Base-by-base conservation (phyloP, 2,797 vertebrate genomes). In the Choloepus didactylus region DNA sequence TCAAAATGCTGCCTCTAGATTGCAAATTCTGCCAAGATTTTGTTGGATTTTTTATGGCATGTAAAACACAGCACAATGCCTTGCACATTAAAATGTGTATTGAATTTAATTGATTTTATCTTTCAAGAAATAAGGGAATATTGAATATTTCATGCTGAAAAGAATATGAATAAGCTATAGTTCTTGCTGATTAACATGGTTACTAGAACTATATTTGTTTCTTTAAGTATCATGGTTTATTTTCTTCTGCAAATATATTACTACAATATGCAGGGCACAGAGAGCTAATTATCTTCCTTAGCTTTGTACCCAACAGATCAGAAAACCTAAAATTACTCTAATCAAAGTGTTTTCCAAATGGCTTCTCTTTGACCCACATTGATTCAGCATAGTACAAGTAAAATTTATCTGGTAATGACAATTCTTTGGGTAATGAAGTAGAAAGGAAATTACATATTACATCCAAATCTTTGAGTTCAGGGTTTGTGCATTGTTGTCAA, bases 241-340 rank as follows among this genome's bases (percentile, higher is more conserved):
- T 90, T 87, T 66, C 27, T 19, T 93, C 75, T 83, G 81, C 3
- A 83, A 91, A 64, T 95, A n/a, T 59, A 41, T 69, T 66, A 6
- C 18, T 69, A 64, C 3, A 25, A 31, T 80, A 14, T 23, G 27
- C 10, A 89, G 31, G n/a, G 5, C 29, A 38, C 27, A n/a, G 2
- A 62, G 2, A 62, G 27, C 49, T 85, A 85, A 84, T 64, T 66
- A 66, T 51, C 12, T 77, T 82, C n/a, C 44, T 56, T 91, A 59
- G 6, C 41, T 90, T 66, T 25, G 10, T 77, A 41, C 14, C 10
- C 56, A 46, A 2, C 15, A 67, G 25, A 64, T 67, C 27, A 62
- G 31, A 66, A 73, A 87, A 75, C 19, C n/a, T 66, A 72, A 92
- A 75, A 82, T 77, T 89, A 79, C 4, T 96, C 15, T n/a, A 88